phyloP scores from a whole-genome alignment of 1,140 invertebrate species.

The Metopolophium dirhodum region DNA sequence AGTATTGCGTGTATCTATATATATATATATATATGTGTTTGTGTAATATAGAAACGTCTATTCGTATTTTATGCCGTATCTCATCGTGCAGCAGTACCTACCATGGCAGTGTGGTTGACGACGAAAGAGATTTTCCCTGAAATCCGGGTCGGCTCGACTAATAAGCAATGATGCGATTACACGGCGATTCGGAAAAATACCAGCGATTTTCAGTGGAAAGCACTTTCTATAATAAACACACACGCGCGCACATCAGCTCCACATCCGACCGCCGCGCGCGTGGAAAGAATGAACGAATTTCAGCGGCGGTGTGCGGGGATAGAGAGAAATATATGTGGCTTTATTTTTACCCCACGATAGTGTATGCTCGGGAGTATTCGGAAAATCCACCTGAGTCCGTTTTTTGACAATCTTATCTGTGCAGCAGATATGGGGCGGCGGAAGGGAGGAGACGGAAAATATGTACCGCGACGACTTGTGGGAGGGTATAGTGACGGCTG shows the following conservation, averaged over 20 bases:
- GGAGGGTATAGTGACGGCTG: neutral
- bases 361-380: neutral
- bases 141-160: neutral
- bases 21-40: neutral
- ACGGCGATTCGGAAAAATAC: neutral
- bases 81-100: neutral
- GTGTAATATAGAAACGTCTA: neutral
- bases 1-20: neutral
- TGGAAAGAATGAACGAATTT: neutral
- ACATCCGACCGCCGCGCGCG: too few species aligned
- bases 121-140: neutral
- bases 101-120: neutral
- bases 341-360: neutral
- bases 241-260: neutral
- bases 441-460: too few species aligned
- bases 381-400: slow-evolving; percentile 31
- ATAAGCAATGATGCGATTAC: neutral
- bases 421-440: neutral
- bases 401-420: slow-evolving; percentile 26
- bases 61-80: neutral
- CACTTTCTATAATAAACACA: neutral
- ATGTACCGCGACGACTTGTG: too few species aligned
- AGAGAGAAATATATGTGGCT: neutral
- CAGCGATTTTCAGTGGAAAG: neutral
- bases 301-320: neutral